phyloP scores from a whole-genome alignment of 1,140 invertebrate species.

The Macrobrachium rosenbergii region DNA sequence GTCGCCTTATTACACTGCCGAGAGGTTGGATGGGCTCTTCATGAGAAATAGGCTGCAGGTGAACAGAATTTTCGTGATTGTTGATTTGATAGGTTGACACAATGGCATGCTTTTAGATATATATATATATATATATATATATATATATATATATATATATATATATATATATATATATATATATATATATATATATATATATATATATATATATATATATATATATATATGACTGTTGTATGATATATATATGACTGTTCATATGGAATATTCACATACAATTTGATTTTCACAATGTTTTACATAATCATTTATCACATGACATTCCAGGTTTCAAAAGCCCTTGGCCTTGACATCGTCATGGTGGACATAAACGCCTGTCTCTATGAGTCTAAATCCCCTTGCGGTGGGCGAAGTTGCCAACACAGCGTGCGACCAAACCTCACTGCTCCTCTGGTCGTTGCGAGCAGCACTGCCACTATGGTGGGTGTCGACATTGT shows the following conservation, averaged over 20 bases:
- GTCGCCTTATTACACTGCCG: slow-evolving; percentile 95
- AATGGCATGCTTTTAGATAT: neutral
- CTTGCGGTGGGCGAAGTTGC: slow-evolving; percentile 49
- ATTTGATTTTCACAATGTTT: neutral
- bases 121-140: no score
- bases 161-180: no score
- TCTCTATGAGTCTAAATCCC: slow-evolving; percentile 83
- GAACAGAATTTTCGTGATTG: neutral
- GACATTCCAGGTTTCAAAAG: slow-evolving; percentile 83
- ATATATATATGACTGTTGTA: no score
- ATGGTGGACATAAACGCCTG: slow-evolving; percentile 99
- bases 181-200: neutral
- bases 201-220: no score
- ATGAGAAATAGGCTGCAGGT: slow-evolving; percentile 84
- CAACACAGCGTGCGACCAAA: slow-evolving; percentile 55
- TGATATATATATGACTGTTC: neutral
- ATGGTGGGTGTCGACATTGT: slow-evolving; percentile 75
- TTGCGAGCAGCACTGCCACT: slow-evolving; percentile 95
- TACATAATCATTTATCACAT: neutral
- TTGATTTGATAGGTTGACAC: neutral
- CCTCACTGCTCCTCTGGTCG: slow-evolving; percentile 85
- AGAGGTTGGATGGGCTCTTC: slow-evolving; percentile 92
- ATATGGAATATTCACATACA: neutral
- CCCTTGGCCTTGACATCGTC: slow-evolving; percentile 93
- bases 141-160: slow-evolving; percentile 8